These are phyloP conservation scores for Callyntrura guangdongensis DNA, from an alignment of 2,888 invertebrate species.

Conservation along the genomic window DNA sequence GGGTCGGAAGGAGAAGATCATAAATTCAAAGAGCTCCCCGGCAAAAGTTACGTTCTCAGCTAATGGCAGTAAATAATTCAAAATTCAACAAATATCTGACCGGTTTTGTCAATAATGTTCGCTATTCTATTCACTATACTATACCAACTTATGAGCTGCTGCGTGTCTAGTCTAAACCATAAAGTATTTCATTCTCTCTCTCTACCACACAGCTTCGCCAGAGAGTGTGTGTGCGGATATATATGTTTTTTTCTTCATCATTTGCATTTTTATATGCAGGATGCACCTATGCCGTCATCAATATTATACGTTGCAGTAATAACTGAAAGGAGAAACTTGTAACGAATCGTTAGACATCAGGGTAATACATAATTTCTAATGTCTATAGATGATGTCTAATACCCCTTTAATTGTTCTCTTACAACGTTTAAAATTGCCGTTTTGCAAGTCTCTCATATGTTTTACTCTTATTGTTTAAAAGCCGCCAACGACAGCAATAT, in stretches of 20 bases:
- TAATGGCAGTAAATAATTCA: conserved; percentile 70
- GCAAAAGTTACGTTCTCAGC: conserved; percentile 15
- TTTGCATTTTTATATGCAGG: conserved; percentile 33
- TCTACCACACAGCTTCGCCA: too few species aligned
- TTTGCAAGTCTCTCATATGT: conserved; percentile 52
- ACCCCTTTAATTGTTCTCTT: conserved; percentile 63
- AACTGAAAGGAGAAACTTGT: conserved; percentile 36
- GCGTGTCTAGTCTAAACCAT: too few species aligned
- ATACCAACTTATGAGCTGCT: too few species aligned
- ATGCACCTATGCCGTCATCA: too few species aligned
- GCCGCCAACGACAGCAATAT: conserved; percentile 59
- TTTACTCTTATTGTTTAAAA: conserved; percentile 51
- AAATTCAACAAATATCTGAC: conserved; percentile 73
- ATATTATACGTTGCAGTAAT: conserved; percentile 19
- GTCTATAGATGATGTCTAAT: conserved; percentile 7
- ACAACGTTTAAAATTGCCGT: conserved; percentile 56
- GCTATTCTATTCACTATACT: background rate
- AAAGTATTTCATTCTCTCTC: background rate
- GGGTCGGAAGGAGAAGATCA: conserved; percentile 53
- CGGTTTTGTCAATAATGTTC: conserved; percentile 74
- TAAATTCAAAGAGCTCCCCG: conserved; percentile 44
- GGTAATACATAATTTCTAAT: conserved; percentile 25
- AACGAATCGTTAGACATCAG: conserved; percentile 6
- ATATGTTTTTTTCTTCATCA: background rate
- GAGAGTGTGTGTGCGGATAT: too few species aligned